Conservation (phyloP, 2,113 vertebrate genomes). For the Ceyx melanurus region DNA sequence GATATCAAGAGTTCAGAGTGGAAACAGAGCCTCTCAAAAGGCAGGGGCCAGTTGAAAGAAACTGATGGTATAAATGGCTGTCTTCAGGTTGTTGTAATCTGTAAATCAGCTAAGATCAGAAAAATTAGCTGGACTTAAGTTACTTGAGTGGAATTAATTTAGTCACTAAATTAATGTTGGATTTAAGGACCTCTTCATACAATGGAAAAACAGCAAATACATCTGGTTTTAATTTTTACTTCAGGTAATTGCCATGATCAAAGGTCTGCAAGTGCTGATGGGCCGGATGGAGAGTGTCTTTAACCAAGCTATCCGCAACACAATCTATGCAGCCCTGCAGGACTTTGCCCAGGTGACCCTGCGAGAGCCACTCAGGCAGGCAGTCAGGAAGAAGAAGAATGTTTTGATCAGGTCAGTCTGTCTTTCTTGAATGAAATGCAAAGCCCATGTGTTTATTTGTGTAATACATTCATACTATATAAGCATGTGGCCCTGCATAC, state of each 20-base stretch:
- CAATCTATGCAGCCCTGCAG: conserved; percentile 97
- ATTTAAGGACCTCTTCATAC: not conserved
- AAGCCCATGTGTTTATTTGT: not conserved
- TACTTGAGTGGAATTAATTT: not conserved
- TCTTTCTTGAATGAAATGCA: not conserved
- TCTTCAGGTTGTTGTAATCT: not conserved
- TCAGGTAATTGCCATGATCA: conserved; percentile 97
- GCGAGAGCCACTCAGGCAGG: conserved; percentile 93
- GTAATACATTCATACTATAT: not conserved
- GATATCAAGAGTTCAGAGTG: not conserved
- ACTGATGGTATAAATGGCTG: not conserved
- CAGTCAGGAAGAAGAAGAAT: conserved; percentile 97
- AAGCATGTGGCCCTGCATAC: not conserved
- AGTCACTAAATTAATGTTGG: not conserved
- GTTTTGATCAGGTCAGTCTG: conserved; percentile 91
- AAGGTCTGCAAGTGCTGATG: conserved; percentile 98
- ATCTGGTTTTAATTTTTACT: not conserved
- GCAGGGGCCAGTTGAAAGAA: not conserved
- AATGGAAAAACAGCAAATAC: not conserved
- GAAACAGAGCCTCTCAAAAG: not conserved
- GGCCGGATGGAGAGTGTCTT: conserved; percentile 98
- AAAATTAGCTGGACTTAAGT: not conserved
- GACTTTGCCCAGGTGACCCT: conserved; percentile 97
- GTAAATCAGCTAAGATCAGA: not conserved
- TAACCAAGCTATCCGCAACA: conserved; percentile 98